These are phyloP conservation scores for Aporrectodea caliginosa DNA, from an alignment of 1,140 invertebrate genomes.

Conservation along the genomic window DNA sequence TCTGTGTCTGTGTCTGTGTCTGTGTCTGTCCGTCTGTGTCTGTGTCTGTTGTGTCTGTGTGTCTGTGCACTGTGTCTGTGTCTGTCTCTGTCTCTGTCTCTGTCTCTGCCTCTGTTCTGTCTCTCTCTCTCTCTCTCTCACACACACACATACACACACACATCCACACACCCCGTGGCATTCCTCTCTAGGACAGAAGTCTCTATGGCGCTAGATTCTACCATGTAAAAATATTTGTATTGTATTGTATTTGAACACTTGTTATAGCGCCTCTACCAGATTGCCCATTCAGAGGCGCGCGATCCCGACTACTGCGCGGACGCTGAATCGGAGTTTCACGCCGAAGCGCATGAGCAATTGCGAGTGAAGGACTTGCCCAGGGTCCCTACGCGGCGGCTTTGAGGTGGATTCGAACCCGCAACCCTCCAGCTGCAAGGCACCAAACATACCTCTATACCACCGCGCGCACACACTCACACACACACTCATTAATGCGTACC, in stretches of 20 bases:
- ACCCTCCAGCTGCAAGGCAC: too few species aligned
- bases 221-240: background rate
- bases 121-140: background rate
- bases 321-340: too few species aligned
- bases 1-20: background rate
- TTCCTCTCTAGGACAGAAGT: background rate
- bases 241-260: background rate
- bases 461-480: too few species aligned
- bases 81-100: background rate
- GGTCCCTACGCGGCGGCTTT: too few species aligned
- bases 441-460: too few species aligned
- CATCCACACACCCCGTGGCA: too few species aligned
- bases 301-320: background rate
- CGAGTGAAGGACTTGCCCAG: too few species aligned
- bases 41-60: background rate
- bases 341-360: too few species aligned
- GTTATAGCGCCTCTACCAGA: background rate
- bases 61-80: background rate
- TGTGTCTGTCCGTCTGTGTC: background rate
- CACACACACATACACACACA: too few species aligned
- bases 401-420: too few species aligned
- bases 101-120: background rate
- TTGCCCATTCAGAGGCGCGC: background rate
- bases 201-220: background rate
- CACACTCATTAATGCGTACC: too few species aligned